Conservation (phyloP, 2,113 vertebrate species). For the Mohoua ochrocephala region DNA sequence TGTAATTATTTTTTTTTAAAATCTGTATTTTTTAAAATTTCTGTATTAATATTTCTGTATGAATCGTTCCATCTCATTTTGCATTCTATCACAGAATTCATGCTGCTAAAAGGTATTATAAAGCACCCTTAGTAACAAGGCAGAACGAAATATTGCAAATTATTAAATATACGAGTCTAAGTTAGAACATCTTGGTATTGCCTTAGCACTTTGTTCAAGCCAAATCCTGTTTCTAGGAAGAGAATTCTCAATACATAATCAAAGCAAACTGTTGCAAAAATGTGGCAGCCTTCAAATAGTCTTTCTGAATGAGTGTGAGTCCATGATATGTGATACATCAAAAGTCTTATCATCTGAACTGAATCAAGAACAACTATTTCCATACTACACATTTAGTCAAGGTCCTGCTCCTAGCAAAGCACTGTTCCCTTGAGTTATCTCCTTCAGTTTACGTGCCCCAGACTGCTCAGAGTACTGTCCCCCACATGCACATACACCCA, state of each 20-base stretch:
- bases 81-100: background rate
- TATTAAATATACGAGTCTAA: background rate
- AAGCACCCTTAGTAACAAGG: background rate
- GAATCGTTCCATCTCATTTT: background rate
- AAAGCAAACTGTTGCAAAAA: background rate
- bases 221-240: background rate
- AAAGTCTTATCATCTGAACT: background rate
- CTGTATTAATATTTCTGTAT: background rate
- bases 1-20: background rate
- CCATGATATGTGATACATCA: background rate
- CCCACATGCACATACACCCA: fast-evolving
- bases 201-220: background rate
- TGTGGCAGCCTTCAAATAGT: background rate
- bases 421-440: background rate
- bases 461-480: background rate
- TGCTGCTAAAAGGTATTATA: background rate
- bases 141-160: background rate
- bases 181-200: background rate
- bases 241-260: background rate
- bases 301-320: background rate
- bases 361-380: background rate
- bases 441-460: background rate
- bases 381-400: background rate
- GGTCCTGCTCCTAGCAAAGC: background rate
- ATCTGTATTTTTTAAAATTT: background rate